These are phyloP conservation scores for Julus scandinavius DNA, from an alignment of 2,888 invertebrate species.

Conservation along the genomic window DNA sequence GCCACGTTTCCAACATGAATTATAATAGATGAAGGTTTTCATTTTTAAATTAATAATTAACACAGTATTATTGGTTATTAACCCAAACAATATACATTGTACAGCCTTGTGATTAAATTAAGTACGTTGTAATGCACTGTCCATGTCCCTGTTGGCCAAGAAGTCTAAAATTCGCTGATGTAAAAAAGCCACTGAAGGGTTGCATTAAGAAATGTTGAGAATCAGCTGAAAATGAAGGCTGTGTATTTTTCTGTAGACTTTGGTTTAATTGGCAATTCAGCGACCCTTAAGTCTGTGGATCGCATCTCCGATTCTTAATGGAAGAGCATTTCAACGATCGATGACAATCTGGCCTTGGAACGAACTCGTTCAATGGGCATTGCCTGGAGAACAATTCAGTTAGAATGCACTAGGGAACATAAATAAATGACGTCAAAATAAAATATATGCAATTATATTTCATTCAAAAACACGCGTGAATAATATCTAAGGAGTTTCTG, in stretches of 20 bases:
- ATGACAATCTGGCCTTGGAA: neutral
- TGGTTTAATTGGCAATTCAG: no score
- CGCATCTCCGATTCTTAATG: no score
- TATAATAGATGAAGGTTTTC: neutral
- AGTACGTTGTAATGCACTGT: neutral
- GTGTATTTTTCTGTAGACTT: neutral
- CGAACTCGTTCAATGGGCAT: neutral
- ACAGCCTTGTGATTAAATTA: neutral
- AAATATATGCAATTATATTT: no score
- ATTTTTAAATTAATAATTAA: neutral
- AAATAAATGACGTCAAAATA: neutral
- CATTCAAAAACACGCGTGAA: no score
- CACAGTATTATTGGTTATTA: conserved; percentile 13
- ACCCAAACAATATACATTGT: neutral
- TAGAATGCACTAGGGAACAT: neutral
- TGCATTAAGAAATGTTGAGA: no score
- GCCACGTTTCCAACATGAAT: neutral
- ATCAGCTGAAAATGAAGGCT: no score
- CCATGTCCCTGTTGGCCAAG: neutral
- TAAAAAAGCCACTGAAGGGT: no score
- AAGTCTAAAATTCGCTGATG: no score
- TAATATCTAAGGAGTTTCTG: no score
- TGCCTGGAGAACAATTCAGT: neutral
- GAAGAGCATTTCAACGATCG: neutral
- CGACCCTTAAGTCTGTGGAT: no score